Conservation (phyloP, 2,888 invertebrate species). For the Lathronympha strigana region DNA sequence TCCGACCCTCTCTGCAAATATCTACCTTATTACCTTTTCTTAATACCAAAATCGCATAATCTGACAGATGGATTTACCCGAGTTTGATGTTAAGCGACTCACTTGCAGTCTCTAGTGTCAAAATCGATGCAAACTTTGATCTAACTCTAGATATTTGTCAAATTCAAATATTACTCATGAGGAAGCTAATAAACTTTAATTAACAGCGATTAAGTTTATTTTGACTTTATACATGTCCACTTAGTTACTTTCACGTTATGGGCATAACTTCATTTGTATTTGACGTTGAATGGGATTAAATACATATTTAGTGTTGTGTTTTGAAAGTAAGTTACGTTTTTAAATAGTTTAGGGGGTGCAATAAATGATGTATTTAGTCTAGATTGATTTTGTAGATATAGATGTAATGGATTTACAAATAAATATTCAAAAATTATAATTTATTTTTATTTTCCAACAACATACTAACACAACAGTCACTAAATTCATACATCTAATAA, state of each 20-base stretch:
- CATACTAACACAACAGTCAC: slow-evolving; percentile 54
- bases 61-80: no score
- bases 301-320: neutral
- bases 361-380: slow-evolving; percentile 1
- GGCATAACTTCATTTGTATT: no score
- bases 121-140: no score
- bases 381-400: slow-evolving; percentile 39
- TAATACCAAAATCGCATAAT: no score
- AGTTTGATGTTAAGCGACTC: no score
- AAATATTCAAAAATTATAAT: slow-evolving; percentile 45
- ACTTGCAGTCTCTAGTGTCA: no score
- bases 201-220: no score
- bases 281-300: neutral
- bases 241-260: neutral
- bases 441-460: slow-evolving; percentile 67
- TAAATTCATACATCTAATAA: slow-evolving; percentile 53
- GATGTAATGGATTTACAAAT: slow-evolving; percentile 30
- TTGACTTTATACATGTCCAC: neutral
- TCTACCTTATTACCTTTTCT: no score
- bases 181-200: no score
- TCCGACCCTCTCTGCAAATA: no score
- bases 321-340: slow-evolving; percentile 35
- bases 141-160: no score
- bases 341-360: slow-evolving; percentile 36
- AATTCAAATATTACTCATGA: no score